A percentile compares a stretch with the other conserved stretches of the same genome.
Evolutionary conservation across 2,888 invertebrate genomes (phyloP).

Genomic region (Drosophila affinis): DNA sequence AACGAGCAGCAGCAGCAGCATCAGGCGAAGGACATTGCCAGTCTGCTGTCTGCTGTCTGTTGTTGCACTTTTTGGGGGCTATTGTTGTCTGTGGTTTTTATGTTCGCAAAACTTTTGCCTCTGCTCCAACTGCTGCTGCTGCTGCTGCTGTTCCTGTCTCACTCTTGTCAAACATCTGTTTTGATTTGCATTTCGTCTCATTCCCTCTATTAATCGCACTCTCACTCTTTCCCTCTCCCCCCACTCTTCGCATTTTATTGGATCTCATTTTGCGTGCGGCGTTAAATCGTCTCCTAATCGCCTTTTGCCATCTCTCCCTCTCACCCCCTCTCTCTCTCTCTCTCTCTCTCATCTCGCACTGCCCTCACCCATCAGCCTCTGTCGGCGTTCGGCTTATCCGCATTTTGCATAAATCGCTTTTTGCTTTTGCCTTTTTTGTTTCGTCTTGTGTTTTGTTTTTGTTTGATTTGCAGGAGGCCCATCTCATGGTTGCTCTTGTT

Average conservation of each 20-base stretch:
- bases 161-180: slow-evolving; percentile 74
- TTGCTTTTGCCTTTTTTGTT: slow-evolving; percentile 33
- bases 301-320: slow-evolving; percentile 24
- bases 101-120: neutral
- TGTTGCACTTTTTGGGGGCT: slow-evolving; percentile 27
- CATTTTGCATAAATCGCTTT: slow-evolving; percentile 66
- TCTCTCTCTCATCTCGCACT: neutral
- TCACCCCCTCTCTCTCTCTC: slow-evolving; percentile 13
- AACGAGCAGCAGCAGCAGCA: neutral
- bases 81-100: slow-evolving; percentile 23
- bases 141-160: slow-evolving; percentile 23
- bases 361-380: slow-evolving; percentile 1
- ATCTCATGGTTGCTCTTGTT: too few species aligned
- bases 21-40: slow-evolving; percentile 2
- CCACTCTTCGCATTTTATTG: slow-evolving; percentile 61
- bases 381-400: slow-evolving; percentile 18
- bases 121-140: neutral
- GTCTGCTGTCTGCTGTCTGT: slow-evolving; percentile 17
- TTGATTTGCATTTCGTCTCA: slow-evolving; percentile 49
- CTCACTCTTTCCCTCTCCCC: slow-evolving; percentile 1
- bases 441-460: slow-evolving; percentile 11
- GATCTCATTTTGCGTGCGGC: slow-evolving; percentile 68
- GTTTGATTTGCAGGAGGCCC: too few species aligned
- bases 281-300: slow-evolving; percentile 65
- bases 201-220: slow-evolving; percentile 4